Evolutionary conservation across 1,140 invertebrate species (phyloP), one percentile per base, ranked within the genome.

Genomic region (Vanessa atalanta): DNA sequence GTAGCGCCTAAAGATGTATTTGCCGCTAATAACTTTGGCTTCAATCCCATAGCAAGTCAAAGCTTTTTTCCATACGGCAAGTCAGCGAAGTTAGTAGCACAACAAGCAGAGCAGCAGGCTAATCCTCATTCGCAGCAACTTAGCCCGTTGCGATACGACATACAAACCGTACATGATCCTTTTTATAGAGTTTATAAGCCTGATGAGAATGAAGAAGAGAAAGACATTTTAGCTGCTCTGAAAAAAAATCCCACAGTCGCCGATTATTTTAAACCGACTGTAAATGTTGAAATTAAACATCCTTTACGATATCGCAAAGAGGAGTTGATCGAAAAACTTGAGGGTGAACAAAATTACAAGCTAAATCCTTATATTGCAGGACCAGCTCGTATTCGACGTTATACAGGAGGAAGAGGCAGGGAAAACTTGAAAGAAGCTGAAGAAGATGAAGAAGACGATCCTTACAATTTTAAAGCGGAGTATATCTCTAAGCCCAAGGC

Each of bases 361-460:
- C 81, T 83, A 78, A 91, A 93, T 88, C 83, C 87, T 89, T 93
- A 93, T 84, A 85, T 93, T 88, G 65, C 91, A 89, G 90, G 88
- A 83, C 79, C 88, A 73, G 69, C 86, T 26, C 88, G 91, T 79
- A 88, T 90, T 83, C 91, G 89, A 71, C 85, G 91, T 37, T 92
- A 92, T 79, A 84, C 91, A 70, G 85, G 83, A 47, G 88, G 88
- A 70, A 82, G 88, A 72, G 83, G 83, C 78, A 83, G 83, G 64
- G 85, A 87, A 76, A 87, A 87, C 65, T 73, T 84, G 65, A 88
- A 83, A 72, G 88, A 89, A 74, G 81, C 77, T 72, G 86, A 82
- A 43, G 81, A 85, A 63, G 85, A 88, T 13, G 87, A 91, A 51
- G 90, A 93, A 14, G 87, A 92, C 7, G 86, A 90, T 78, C 83